Conservation (phyloP, 2,797 vertebrate genomes). For the Holocentrus rufus region DNA sequence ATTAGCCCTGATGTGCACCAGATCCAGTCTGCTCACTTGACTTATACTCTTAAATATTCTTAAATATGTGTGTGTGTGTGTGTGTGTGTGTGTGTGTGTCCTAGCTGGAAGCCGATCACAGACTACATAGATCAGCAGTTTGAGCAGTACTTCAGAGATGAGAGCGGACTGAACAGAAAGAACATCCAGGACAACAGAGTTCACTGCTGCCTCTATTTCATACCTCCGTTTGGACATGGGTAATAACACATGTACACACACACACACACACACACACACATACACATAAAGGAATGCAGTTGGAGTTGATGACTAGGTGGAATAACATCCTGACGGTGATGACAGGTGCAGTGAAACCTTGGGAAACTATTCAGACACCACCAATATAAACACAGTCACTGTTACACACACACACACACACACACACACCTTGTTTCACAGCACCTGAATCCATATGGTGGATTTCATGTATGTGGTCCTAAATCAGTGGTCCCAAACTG, state of each 20-base stretch:
- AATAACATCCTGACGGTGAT: slow-evolving; percentile 1
- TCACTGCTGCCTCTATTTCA: slow-evolving; percentile 98
- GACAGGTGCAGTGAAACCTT: not conserved
- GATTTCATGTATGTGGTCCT: too few species aligned
- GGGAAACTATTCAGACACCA: not conserved
- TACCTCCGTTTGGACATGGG: slow-evolving; percentile 97
- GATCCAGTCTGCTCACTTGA: not conserved
- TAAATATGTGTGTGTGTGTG: slow-evolving; percentile 28
- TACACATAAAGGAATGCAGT: slow-evolving; percentile 13
- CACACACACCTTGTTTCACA: not conserved
- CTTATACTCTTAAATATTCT: not conserved
- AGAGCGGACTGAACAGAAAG: slow-evolving; percentile 97
- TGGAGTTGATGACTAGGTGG: not conserved
- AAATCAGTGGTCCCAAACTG: too few species aligned
- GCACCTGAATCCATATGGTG: too few species aligned
- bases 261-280: slow-evolving; percentile 13
- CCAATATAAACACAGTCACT: slow-evolving; percentile 1
- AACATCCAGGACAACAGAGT: slow-evolving; percentile 99
- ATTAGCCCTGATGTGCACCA: not conserved
- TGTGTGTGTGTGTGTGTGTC: slow-evolving; percentile 59
- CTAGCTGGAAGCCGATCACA: slow-evolving; percentile 96
- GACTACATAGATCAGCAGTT: slow-evolving; percentile 99
- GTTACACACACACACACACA: too few species aligned
- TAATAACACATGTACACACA: slow-evolving; percentile 65
- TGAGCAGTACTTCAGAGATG: slow-evolving; percentile 97